Conservation (phyloP, 2,888 invertebrate genomes). For the Julus scanicus region DNA sequence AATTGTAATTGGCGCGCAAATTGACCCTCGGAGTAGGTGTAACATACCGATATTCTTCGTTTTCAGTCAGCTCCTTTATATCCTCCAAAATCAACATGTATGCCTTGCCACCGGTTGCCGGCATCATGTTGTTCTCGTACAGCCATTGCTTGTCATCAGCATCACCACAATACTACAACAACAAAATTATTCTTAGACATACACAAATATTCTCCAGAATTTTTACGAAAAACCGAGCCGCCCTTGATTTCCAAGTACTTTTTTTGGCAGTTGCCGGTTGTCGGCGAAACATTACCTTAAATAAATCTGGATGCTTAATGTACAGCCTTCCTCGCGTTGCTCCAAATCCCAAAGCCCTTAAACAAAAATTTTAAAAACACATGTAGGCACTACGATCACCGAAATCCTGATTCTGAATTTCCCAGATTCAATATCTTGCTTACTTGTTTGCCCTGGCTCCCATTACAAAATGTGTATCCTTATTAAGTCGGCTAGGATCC, state of each 20-base stretch:
- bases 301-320: conserved; percentile 80
- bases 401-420: too few species aligned
- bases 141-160: conserved; percentile 85
- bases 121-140: conserved; percentile 79
- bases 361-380: background rate
- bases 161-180: conserved; percentile 76
- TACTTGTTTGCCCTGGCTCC: conserved; percentile 74
- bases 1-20: background rate
- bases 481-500: conserved; percentile 78
- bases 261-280: too few species aligned
- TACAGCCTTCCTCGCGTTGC: conserved; percentile 80
- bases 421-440: conserved; percentile 56
- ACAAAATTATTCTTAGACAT: background rate
- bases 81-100: conserved; percentile 83
- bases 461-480: conserved; percentile 82
- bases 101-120: conserved; percentile 82
- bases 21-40: conserved; percentile 57
- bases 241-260: too few species aligned
- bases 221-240: too few species aligned
- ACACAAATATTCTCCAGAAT: too few species aligned
- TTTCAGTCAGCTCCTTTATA: conserved; percentile 78
- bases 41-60: conserved; percentile 74
- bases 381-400: too few species aligned
- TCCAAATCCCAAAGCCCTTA: conserved; percentile 74
- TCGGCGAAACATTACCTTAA: conserved; percentile 67